Base-by-base conservation (phyloP, 2,113 vertebrate species). In the Amazona vittata region DNA sequence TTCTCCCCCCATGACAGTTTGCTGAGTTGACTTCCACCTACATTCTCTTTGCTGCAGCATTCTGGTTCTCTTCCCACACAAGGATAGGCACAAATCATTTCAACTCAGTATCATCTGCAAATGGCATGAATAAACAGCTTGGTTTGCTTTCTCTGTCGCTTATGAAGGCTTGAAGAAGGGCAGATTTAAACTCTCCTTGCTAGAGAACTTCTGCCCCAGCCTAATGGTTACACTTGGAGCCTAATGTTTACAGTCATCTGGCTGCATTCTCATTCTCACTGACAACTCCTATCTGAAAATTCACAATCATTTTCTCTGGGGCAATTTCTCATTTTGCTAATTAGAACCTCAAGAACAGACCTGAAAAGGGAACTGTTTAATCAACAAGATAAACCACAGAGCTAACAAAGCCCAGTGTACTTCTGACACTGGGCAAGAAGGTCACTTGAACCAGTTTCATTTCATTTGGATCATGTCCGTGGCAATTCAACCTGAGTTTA, bases 371-470 rank as follows among this genome's bases (percentile, higher is more conserved):
- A 79, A 28, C 17, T 94, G 90, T 95, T 86, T 47, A 75, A 83
- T 80, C 29, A 88, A 88, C 26, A 70, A 62, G 90, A 77, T 70
- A 47, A 43, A 19, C n/a, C 47, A 70, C n/a, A 75, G 64, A 81
- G 11, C 26, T 75, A 94, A 88, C 63, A 90, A 95, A 94, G n/a
- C 20, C 39, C 43, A 28, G 20, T 81, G 55, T 83, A 83, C 95
- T 93, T 97, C 88, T 83, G 80, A 90, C 65, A 83, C 11, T 7
- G 8, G 76, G 55, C 75, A 93, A 93, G 79, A 95, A 90, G 79
- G 85, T 88, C 60, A 46, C 64, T 77, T 89, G 71, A 83, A 87
- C 28, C 21, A 53, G 55, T 86, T 94, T 88, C 1, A 81, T 90
- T 94, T 94, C 16, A 67, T 71, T 81, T 92, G 83, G 60, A 63